Evolutionary conservation across 2,113 vertebrate species (phyloP), one percentile per base, ranked within the genome.

Genomic region (Rhodinocichla rosea): DNA sequence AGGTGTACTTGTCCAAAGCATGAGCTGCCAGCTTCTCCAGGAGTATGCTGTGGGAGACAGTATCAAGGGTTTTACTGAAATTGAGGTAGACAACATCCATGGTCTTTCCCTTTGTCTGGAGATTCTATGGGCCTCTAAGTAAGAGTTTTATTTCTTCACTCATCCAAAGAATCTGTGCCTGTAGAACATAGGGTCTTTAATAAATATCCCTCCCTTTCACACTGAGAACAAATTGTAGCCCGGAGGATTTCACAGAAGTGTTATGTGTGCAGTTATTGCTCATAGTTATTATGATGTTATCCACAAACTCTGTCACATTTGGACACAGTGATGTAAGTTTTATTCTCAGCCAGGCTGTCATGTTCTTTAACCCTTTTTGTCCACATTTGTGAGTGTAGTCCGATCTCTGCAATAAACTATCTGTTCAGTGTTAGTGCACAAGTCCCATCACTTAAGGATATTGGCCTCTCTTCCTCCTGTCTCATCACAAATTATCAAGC

Each of bases 381-480:
- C 39, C 68, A 26, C 15, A 65, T 35, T 40, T 1, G 0, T 47
- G 28, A 77, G 14, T 55, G 27, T 30, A 59, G 35, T 62, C 35
- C 28, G 0, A 0, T 63, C 11, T 74, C 37, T 82, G 35, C 17
- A 30, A 11, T 70, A 64, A 81, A 32, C 7, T 52, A 3, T 22
- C 19, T 13, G 1, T 84, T 84, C 65, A 67, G 44, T 0, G 0
- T 16, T n/a, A 56, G 33, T 32, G 42, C 5, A 4, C 14, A 62
- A 49, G 15, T 71, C 11, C 12, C 24, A 45, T 49, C 59, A 33
- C 42, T 64, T 77, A 49, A 70, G 39, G 40, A 49, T 42, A 27
- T 42, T 73, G 20, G 1, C 30, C 14, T 45, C 11, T 92, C 50
- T 83, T 86, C 18, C 50, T 80, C 19, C 68, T 39, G 7, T 57